Base-by-base conservation (phyloP, 2,113 vertebrate species). In the Chinchilla lanigera region DNA sequence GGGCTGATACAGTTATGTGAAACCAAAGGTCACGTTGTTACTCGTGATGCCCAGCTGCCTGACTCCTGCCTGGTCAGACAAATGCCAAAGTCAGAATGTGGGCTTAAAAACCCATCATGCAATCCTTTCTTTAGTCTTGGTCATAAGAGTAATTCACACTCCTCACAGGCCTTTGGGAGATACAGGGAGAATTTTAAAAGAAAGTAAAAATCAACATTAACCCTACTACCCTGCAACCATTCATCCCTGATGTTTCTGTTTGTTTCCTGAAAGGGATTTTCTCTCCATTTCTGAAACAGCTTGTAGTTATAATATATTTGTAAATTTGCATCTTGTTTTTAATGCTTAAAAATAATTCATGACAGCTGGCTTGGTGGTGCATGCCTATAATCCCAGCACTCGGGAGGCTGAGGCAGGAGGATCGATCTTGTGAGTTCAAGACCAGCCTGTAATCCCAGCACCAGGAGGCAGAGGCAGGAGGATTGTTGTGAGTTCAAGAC, bases 251-350 rank as follows among this genome's bases (percentile, higher is more conserved):
- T 58, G 33, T 35, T 69, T 89, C 71, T 56, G 11, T 81, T 38
- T 71, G 26, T 86, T 92, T 95, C 44, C 73, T 58, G n/a, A 61
- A 94, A 89, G 33, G 30, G 4, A 8, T 44, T 47, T 30, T 24
- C 75, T 97, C 26, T 86, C 16, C 50, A 78, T 61, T 92, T 93
- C 67, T 50, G 24, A 97, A 95, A 89, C 10, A 35, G 73, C 41
- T 50, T 20, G 33, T 47, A 44, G 35, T 54, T 50, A 77, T 35
- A 22, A 60, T 60, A 7, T 26, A n/a, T 71, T 81, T 95, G 84
- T 92, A 56, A 86, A 63, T 71, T 84, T 84, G 52, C n/a, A 50
- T 63, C 35, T 93, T 47, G n/a, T 26, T 65, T 88, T n/a, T 91
- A 44, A 44, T 41, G 33, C 35, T 84, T 78, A 63, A 63, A 89